phyloP scores from a whole-genome alignment of 2,888 invertebrate genomes.

The Platerodrilus igneus region DNA sequence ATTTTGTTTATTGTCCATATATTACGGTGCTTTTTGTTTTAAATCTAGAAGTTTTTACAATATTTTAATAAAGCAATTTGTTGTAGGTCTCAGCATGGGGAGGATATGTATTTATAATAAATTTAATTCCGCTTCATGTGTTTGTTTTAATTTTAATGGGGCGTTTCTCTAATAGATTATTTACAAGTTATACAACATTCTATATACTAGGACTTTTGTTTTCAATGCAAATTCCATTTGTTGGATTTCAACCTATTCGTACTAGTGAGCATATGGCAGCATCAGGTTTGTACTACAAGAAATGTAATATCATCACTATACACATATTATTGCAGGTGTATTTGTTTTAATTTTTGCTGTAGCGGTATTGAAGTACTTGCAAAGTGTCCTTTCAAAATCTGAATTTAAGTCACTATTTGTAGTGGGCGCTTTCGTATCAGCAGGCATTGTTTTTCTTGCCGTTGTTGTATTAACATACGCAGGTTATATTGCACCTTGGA shows the following conservation, averaged over 20 bases:
- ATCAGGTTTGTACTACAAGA: slow-evolving; percentile 56
- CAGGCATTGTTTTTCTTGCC: slow-evolving; percentile 72
- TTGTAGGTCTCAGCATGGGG: slow-evolving; percentile 96
- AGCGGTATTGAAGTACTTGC: slow-evolving; percentile 79
- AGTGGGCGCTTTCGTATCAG: slow-evolving; percentile 70
- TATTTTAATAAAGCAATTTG: not conserved
- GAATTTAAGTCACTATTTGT: slow-evolving; percentile 87
- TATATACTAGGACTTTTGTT: slow-evolving; percentile 91
- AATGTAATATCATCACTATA: not conserved
- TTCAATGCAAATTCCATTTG: slow-evolving; percentile 96
- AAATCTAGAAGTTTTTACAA: too few relatives aligned
- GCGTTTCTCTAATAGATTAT: slow-evolving; percentile 84
- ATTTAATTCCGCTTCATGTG: slow-evolving; percentile 96
- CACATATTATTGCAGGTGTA: slow-evolving; percentile 63
- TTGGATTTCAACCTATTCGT: slow-evolving; percentile 96
- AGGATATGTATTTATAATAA: slow-evolving; percentile 99
- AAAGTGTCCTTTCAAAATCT: slow-evolving; percentile 78
- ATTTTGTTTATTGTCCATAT: too few relatives aligned
- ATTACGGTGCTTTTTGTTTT: too few relatives aligned
- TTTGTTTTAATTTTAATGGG: slow-evolving; percentile 94
- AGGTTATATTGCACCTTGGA: slow-evolving; percentile 95
- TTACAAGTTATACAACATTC: slow-evolving; percentile 95
- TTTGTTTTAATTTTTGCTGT: slow-evolving; percentile 91
- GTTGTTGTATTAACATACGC: slow-evolving; percentile 89
- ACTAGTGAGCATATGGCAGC: slow-evolving; percentile 99